Base-by-base conservation (phyloP, 2,797 vertebrate genomes). In the Streptopelia turtur region DNA sequence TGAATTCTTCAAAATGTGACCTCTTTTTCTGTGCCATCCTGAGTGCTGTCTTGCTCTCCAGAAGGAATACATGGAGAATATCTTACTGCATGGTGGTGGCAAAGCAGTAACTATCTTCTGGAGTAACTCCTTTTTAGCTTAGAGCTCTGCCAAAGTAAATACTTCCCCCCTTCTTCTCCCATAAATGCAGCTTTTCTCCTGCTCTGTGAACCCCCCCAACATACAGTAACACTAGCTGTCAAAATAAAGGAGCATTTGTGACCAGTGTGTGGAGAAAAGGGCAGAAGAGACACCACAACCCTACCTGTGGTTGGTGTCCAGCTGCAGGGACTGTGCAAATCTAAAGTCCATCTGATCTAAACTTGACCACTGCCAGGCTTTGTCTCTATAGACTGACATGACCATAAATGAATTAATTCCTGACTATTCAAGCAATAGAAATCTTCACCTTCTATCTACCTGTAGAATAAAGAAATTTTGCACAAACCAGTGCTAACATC, bases 1-100 rank as follows among this genome's bases (percentile, higher is more conserved):
- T 11, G 78, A 90, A 59, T 10, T 0, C 5, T 18, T n/a, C 16
- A 9, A 52, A 63, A 57, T 50, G 28, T 50, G 3, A 16, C 16
- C 2, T 4, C 0, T 47, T 94, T 71, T 71, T 24, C 61, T 55
- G 2, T n/a, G 22, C 13, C 16, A 1, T 14, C 14, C 45, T n/a
- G 0, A 0, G 0, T 43, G 39, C 8, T 52, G 2, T 13, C 31
- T 37, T 37, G 16, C 11, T 61, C 16, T 39, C 28, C 69, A 14
- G 35, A 25, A 75, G 21, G 25, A 23, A 16, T 0, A 0, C 15
- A 0, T 2, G 22, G 5, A 33, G 30, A 52, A 41, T 13, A 9
- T 22, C 9, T 6, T 13, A 63, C 13, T 30, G 11, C 24, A 8
- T 20, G 18, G 6, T 12, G 28, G 17, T 30, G 43, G 10, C 6